Base-by-base conservation (phyloP, 2,888 invertebrate genomes). In the Andrena marginata region DNA sequence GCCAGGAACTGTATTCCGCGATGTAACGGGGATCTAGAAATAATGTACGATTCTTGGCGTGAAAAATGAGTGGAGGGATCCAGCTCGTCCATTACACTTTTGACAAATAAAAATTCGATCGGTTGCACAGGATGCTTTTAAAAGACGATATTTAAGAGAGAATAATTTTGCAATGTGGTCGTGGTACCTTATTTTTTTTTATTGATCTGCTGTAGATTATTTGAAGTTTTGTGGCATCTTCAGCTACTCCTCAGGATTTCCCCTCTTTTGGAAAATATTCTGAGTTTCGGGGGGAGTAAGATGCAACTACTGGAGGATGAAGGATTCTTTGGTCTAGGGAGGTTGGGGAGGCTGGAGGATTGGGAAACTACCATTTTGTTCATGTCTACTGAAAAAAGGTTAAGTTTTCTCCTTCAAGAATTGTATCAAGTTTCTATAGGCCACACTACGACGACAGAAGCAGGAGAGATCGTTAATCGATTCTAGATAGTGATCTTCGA, bases 31-130 rank as follows among this genome's bases (percentile, higher is more conserved):
- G 13, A 31, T 59, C 26, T 29, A 69, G 33, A 33, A 79, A 69
- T 69, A 56, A 64, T 56, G 42, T 59, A 64, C 60, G 48, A 29
- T 35, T 23, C 26, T 42, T 72, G 51, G 7, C 29, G 20, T 70
- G 60, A 78, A 77, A 63, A 78, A 78, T 63, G 68, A 68, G n/a
- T 26, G 54, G 20, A 23, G 26, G 29, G 62, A 78, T 78, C 35
- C 29, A 20, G 5, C 63, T 20, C 42, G 7, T 78, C 77, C 51
- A 48, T 68, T 48, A 33, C 29, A 23, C 20, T 26, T 33, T 29
- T 35, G 29, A 16, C 23, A 7, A 2, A 16, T n/a, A 10, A 48
- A 59, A 35, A 48, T 20, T 35, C 1, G 5, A 35, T 33, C 10
- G 56, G 23, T 23, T 13, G 10, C 13, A 26, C 56, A 26, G 23